Evolutionary conservation across 2,797 vertebrate genomes (phyloP).

Genomic region (Sebastes wilsoni): DNA sequence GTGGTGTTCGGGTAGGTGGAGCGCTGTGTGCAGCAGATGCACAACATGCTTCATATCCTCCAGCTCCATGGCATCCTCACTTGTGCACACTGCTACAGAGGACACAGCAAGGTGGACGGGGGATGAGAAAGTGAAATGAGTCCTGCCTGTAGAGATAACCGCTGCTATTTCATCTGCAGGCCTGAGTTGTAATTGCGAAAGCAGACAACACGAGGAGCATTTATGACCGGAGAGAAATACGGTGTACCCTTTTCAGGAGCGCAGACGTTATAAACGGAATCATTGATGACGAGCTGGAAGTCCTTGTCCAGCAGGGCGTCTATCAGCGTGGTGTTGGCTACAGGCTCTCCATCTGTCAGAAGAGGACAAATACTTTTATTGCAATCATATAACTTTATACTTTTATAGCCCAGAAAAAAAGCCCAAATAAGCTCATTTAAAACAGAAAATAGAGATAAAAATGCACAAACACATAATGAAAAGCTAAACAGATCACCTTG

Average conservation of each 20-base stretch:
- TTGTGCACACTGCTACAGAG: conserved; percentile 68
- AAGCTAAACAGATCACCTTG: background rate
- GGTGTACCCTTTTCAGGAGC: conserved; percentile 84
- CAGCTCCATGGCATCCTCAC: conserved; percentile 74
- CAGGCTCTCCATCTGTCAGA: conserved; percentile 84
- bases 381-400: background rate
- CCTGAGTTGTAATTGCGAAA: background rate
- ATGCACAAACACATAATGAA: background rate
- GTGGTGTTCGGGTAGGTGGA: conserved; percentile 87
- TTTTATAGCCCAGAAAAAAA: background rate
- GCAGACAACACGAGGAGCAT: background rate
- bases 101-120: background rate
- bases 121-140: background rate
- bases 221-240: background rate
- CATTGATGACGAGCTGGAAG: conserved; percentile 90
- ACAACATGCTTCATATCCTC: conserved; percentile 87
- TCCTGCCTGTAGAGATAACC: background rate
- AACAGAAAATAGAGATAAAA: background rate
- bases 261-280: conserved; percentile 76
- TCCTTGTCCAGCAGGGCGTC: conserved; percentile 86
- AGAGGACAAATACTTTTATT: background rate
- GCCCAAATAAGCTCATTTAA: background rate
- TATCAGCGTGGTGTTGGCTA: conserved; percentile 85
- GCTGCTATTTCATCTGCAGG: background rate
- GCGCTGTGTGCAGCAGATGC: conserved; percentile 86